These are phyloP conservation scores for Dynastes grantii DNA, from an alignment of 2,888 invertebrate species.

Conservation along the genomic window DNA sequence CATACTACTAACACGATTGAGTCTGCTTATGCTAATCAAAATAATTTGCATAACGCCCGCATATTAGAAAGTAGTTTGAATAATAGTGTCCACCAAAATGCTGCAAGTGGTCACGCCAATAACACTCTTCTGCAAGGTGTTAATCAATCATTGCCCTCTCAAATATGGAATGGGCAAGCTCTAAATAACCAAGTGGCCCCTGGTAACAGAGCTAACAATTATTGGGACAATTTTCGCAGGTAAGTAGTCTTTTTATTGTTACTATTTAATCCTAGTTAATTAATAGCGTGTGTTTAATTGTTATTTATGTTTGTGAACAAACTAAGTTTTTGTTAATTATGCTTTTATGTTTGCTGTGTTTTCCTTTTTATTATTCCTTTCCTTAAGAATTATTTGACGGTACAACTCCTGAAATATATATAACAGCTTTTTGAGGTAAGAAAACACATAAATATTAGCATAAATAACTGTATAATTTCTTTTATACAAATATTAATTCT, in stretches of 20 bases:
- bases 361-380: not conserved
- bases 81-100: constrained; percentile 60
- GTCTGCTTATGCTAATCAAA: constrained; percentile 60
- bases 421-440: constrained; percentile 1
- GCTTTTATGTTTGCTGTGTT: constrained; percentile 4
- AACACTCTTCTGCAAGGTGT: constrained; percentile 63
- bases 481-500: too few relatives aligned
- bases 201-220: constrained; percentile 92
- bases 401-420: not conserved
- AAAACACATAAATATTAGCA: too few relatives aligned
- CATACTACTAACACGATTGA: constrained; percentile 62
- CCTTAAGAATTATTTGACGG: not conserved
- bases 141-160: constrained; percentile 64
- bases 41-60: constrained; percentile 63
- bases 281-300: not conserved
- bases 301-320: not conserved
- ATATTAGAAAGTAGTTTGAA: constrained; percentile 65
- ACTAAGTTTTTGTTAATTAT: not conserved
- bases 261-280: constrained; percentile 34
- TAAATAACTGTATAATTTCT: too few relatives aligned
- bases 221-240: constrained; percentile 96
- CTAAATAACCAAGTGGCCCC: constrained; percentile 93
- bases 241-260: constrained; percentile 69
- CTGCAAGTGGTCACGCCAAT: constrained; percentile 61
- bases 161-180: constrained; percentile 72